phyloP scores from a whole-genome alignment of 2,888 invertebrate species.

The Lagria hirta region DNA sequence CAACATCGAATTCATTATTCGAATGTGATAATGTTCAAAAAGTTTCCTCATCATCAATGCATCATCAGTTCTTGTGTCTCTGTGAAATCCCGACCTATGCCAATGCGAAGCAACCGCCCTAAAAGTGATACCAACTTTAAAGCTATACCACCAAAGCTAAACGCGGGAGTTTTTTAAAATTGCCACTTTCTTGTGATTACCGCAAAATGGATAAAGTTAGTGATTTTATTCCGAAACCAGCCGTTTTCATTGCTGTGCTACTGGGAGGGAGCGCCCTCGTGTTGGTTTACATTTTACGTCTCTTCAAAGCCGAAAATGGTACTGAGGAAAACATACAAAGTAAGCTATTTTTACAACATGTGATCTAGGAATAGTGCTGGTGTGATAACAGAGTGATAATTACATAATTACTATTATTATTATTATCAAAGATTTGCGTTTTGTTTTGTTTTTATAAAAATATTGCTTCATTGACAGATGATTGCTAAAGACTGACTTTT shows the following conservation, averaged over 20 bases:
- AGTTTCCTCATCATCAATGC: background rate
- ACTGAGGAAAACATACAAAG: conserved; percentile 35
- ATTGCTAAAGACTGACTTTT: no score
- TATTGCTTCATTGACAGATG: no score
- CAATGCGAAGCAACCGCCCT: conserved; percentile 12
- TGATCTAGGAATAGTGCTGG: no score
- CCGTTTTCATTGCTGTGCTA: conserved; percentile 40
- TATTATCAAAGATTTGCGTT: no score
- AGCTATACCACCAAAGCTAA: conserved; percentile 17
- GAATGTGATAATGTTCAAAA: conserved; percentile 14
- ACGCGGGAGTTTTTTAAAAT: conserved; percentile 17
- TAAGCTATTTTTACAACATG: no score
- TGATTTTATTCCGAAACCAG: conserved; percentile 38
- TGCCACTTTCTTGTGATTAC: conserved; percentile 7
- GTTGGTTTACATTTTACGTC: conserved; percentile 43
- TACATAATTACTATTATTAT: no score
- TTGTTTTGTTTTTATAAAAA: no score
- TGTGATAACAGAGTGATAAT: no score
- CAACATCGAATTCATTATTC: conserved; percentile 4
- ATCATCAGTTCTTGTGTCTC: no score
- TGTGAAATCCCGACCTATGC: conserved; percentile 14
- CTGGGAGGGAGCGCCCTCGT: conserved; percentile 44
- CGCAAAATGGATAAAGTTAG: no score
- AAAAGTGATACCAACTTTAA: conserved; percentile 3
- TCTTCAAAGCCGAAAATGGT: conserved; percentile 39